phyloP scores from a whole-genome alignment of 2,888 invertebrate species.

The Gryllus longicercus region DNA sequence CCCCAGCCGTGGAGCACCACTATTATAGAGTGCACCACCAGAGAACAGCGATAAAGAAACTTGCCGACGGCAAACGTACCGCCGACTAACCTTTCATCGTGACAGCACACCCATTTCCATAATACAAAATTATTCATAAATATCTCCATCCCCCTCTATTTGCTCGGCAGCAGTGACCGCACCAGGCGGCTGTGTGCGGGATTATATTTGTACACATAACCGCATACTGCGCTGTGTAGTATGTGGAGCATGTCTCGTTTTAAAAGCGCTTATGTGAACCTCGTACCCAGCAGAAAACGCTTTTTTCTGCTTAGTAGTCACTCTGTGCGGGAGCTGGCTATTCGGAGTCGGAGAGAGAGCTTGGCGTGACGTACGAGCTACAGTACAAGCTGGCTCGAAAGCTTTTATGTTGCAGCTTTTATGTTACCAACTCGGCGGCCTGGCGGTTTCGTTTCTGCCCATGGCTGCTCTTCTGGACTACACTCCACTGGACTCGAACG shows the following conservation, averaged over 20 bases:
- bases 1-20: too few relatives aligned
- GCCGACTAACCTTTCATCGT: not conserved
- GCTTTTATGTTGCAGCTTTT: not conserved
- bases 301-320: not conserved
- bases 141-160: not conserved
- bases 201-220: not conserved
- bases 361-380: not conserved
- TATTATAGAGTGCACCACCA: too few relatives aligned
- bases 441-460: too few relatives aligned
- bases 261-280: constrained; percentile 11
- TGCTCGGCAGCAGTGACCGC: not conserved
- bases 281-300: not conserved
- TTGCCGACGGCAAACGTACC: too few relatives aligned
- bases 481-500: too few relatives aligned
- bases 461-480: too few relatives aligned
- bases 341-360: not conserved
- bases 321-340: not conserved
- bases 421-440: not conserved
- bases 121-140: not conserved
- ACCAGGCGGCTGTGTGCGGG: not conserved
- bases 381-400: not conserved
- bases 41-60: too few relatives aligned
- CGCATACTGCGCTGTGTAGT: not conserved
- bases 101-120: not conserved
- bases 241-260: not conserved